These are phyloP conservation scores for Quadroppia sp. DNA, from an alignment of 2,888 invertebrate species.

Conservation along the genomic window DNA sequence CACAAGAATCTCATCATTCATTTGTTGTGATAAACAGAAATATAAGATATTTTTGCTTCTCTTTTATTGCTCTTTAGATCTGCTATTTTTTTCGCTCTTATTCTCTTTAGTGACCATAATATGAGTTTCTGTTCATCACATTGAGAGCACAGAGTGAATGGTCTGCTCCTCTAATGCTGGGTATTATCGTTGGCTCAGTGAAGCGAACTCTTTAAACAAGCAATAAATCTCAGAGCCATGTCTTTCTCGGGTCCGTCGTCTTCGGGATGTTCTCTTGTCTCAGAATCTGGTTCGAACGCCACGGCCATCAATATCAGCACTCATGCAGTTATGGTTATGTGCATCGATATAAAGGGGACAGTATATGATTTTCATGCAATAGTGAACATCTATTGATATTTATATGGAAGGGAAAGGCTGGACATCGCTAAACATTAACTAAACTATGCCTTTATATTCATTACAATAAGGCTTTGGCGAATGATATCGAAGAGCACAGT, in stretches of 20 bases:
- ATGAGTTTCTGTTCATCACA: neutral
- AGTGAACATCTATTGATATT: constrained; percentile 22
- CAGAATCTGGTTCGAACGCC: neutral
- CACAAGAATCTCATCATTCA: constrained; percentile 22
- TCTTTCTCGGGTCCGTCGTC: constrained; percentile 8
- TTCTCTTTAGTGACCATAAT: constrained; percentile 29
- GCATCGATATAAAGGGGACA: constrained; percentile 30
- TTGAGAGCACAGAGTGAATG: constrained; percentile 11
- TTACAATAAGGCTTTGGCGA: constrained; percentile 13
- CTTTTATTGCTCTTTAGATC: constrained; percentile 17
- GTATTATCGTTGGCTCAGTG: constrained; percentile 35
- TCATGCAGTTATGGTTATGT: constrained; percentile 26
- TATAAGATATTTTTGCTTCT: constrained; percentile 20
- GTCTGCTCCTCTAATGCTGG: constrained; percentile 22
- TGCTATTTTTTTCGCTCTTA: neutral
- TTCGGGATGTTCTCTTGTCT: neutral
- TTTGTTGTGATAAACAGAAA: constrained; percentile 34
- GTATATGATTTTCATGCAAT: constrained; percentile 35
- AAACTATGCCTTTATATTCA: constrained; percentile 28
- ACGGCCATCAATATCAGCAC: constrained; percentile 32
- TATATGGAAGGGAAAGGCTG: neutral
- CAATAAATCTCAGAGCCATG: constrained; percentile 30
- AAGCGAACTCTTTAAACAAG: constrained; percentile 39
- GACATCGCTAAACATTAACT: constrained; percentile 4
- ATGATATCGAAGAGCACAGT: no score